Percentiles rank a stretch among this genome's conserved stretches.
Conservation (phyloP, 2,113 vertebrate species). For the Hippocampus barbouri region DNA sequence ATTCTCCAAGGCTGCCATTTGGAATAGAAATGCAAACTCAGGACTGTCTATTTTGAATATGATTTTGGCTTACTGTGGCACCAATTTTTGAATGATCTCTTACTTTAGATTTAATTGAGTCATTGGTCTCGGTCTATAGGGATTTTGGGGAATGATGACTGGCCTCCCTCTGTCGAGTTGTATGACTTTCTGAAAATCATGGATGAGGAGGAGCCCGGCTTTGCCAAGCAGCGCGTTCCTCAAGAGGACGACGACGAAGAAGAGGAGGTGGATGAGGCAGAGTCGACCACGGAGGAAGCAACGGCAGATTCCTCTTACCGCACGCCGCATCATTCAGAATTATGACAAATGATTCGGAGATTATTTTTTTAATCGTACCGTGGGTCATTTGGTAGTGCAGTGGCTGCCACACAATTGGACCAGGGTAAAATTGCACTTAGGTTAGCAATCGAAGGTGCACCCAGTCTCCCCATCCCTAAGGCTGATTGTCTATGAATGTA, state of each 20-base stretch:
- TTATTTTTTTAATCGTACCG: neutral
- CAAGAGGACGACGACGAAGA: conserved; percentile 34
- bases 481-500: too few species aligned
- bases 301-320: neutral
- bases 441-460: neutral
- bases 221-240: conserved; percentile 34
- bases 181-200: conserved; percentile 85
- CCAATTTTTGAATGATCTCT: neutral
- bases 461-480: neutral
- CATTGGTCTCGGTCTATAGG: conserved; percentile 60
- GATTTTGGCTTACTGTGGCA: neutral
- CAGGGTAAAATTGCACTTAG: neutral
- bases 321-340: conserved; percentile 58
- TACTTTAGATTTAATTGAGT: neutral
- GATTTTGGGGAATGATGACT: conserved; percentile 73
- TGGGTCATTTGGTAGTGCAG: neutral
- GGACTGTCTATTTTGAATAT: neutral
- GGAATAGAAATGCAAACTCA: neutral
- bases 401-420: neutral
- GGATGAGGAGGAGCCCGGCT: conserved; percentile 66
- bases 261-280: neutral
- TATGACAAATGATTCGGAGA: conserved; percentile 31
- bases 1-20: neutral
- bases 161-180: conserved; percentile 80
- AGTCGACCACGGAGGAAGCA: conserved; percentile 25